These are phyloP conservation scores for Drosophila parthenogenetica DNA, from an alignment of 2,888 invertebrate genomes.

Conservation along the genomic window DNA sequence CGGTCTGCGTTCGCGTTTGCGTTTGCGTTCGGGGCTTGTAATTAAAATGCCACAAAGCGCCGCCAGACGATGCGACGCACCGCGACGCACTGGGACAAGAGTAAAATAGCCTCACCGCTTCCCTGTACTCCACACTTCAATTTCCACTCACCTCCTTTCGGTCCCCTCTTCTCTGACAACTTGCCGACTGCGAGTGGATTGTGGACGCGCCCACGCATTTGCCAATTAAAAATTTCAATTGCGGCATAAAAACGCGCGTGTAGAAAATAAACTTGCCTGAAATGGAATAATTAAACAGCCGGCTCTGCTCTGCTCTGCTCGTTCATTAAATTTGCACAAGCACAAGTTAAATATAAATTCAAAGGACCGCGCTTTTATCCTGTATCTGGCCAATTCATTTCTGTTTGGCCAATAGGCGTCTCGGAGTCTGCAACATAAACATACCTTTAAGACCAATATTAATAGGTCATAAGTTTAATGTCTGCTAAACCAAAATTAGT, in stretches of 20 bases:
- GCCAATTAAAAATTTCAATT: constrained; percentile 82
- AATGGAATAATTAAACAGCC: constrained; percentile 76
- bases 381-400: constrained; percentile 3
- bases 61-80: constrained; percentile 44
- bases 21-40: constrained; percentile 63
- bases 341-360: constrained; percentile 73
- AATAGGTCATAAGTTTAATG: constrained; percentile 36
- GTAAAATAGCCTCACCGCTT: constrained; percentile 1
- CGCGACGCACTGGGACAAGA: constrained; percentile 23
- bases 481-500: constrained; percentile 39
- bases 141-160: not conserved
- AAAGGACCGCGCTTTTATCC: constrained; percentile 29
- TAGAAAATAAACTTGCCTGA: constrained; percentile 78
- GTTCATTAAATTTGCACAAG: constrained; percentile 72
- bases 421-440: not conserved
- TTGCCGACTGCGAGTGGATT: constrained; percentile 66
- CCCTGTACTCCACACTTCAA: not conserved
- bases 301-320: constrained; percentile 1
- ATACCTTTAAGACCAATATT: constrained; percentile 39
- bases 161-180: not conserved
- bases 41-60: constrained; percentile 80
- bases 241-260: constrained; percentile 80
- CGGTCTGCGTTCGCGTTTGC: constrained; percentile 16
- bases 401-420: not conserved
- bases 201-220: constrained; percentile 80